These are phyloP conservation scores for Acleris literana DNA, from an alignment of 2,888 invertebrate genomes.

Conservation along the genomic window DNA sequence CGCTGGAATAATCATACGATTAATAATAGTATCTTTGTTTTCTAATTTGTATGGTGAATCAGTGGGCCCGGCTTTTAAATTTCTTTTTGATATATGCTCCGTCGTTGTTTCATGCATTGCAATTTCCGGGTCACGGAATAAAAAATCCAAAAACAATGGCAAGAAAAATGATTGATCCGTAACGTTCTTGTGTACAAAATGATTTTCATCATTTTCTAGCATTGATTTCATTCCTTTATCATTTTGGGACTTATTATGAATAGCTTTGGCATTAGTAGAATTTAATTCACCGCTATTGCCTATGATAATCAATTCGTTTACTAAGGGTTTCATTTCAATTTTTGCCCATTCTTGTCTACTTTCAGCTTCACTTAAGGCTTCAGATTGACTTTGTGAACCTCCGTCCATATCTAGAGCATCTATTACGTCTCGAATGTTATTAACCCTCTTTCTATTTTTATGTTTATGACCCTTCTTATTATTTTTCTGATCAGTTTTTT, in stretches of 20 bases:
- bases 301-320: background rate
- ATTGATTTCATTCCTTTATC: background rate
- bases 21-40: constrained; percentile 26
- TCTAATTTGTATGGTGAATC: background rate
- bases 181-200: constrained; percentile 34
- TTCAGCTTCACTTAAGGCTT: constrained; percentile 61
- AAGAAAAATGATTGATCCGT: constrained; percentile 47
- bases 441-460: constrained; percentile 51
- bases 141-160: constrained; percentile 60
- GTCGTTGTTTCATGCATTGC: constrained; percentile 4
- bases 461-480: constrained; percentile 23
- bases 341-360: constrained; percentile 38
- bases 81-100: constrained; percentile 11
- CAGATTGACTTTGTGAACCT: constrained; percentile 42
- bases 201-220: background rate
- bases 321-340: constrained; percentile 14
- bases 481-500: constrained; percentile 35
- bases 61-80: background rate
- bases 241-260: constrained; percentile 1
- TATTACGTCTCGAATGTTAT: constrained; percentile 75
- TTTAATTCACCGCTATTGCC: background rate
- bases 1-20: constrained; percentile 37
- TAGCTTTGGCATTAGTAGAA: background rate
- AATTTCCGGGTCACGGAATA: constrained; percentile 48
- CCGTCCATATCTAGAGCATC: constrained; percentile 59